Evolutionary conservation across 2,113 vertebrate species (phyloP).

Genomic region (Oostethus manadensis): DNA sequence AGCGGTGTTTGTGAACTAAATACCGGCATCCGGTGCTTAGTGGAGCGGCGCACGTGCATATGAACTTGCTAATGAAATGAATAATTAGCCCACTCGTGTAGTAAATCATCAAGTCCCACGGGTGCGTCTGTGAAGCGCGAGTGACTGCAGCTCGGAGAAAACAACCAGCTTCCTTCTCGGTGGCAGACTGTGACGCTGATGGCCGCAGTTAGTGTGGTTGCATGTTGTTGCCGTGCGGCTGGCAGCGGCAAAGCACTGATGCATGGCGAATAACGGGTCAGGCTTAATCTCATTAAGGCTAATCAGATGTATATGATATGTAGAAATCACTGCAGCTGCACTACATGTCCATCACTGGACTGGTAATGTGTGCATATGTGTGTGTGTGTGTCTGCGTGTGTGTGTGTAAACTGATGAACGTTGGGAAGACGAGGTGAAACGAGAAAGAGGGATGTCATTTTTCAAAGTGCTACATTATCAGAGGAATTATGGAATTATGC

Average conservation of each 20-base stretch:
- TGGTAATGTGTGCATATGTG: slow-evolving; percentile 4
- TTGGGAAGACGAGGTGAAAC: slow-evolving; percentile 30
- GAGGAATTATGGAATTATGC: slow-evolving; percentile 59
- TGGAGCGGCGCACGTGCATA: slow-evolving; percentile 45
- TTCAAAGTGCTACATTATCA: slow-evolving; percentile 53
- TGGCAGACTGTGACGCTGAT: slow-evolving; percentile 51
- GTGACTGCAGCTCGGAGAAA: slow-evolving; percentile 46
- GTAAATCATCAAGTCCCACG: slow-evolving; percentile 57
- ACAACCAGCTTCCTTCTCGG: slow-evolving; percentile 52
- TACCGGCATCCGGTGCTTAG: slow-evolving; percentile 14
- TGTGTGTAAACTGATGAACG: slow-evolving; percentile 4
- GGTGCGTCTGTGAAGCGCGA: slow-evolving; percentile 51
- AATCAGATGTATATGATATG: slow-evolving; percentile 66
- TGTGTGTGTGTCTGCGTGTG: slow-evolving; percentile 10
- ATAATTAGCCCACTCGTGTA: slow-evolving; percentile 58
- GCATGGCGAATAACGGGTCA: slow-evolving; percentile 57
- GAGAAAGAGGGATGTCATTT: slow-evolving; percentile 49
- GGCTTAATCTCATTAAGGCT: slow-evolving; percentile 56
- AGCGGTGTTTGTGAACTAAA: slow-evolving; percentile 23
- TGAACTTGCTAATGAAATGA: slow-evolving; percentile 52
- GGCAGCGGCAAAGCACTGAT: slow-evolving; percentile 42
- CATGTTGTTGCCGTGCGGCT: slow-evolving; percentile 28
- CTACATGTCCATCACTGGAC: slow-evolving; percentile 22
- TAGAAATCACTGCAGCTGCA: slow-evolving; percentile 45
- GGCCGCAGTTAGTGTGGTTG: slow-evolving; percentile 34